Evolutionary conservation across 2,888 invertebrate species (phyloP).

Genomic region (Hirtodrosophila alboralis): DNA sequence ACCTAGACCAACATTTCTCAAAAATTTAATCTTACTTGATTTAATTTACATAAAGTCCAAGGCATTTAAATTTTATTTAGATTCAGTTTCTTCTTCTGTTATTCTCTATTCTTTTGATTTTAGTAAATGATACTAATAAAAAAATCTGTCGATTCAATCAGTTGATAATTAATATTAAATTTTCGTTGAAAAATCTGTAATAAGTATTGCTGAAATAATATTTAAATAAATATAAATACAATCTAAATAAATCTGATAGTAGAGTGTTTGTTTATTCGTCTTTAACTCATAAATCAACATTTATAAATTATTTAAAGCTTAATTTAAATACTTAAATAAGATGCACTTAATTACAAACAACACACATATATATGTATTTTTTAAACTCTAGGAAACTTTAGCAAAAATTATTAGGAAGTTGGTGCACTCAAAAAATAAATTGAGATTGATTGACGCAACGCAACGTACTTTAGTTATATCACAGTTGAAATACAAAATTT

Average conservation of each 20-base stretch:
- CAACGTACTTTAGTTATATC: conserved; percentile 68
- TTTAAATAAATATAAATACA: not conserved
- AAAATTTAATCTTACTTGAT: too few species aligned
- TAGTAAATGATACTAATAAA: not conserved
- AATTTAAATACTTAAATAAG: conserved; percentile 47
- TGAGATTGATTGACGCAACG: conserved; percentile 22
- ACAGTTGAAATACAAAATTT: conserved; percentile 71
- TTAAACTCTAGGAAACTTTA: conserved; percentile 52
- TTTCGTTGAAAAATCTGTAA: not conserved
- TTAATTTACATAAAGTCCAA: too few species aligned
- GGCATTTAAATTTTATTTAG: too few species aligned
- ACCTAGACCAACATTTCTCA: too few species aligned
- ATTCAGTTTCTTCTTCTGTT: too few species aligned
- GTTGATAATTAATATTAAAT: not conserved
- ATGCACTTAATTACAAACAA: conserved; percentile 24
- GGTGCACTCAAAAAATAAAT: conserved; percentile 32
- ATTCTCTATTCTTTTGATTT: too few species aligned
- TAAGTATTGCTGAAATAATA: too few species aligned
- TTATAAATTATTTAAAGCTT: conserved; percentile 78
- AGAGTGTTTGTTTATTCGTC: conserved; percentile 38
- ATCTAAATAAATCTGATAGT: conserved; percentile 7
- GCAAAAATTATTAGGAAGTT: conserved; percentile 48
- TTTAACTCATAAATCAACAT: conserved; percentile 61
- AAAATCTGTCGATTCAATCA: not conserved
- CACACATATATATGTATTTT: not conserved